Conservation (phyloP, 2,797 vertebrate genomes). For the Microctenopoma steveboyesi region DNA sequence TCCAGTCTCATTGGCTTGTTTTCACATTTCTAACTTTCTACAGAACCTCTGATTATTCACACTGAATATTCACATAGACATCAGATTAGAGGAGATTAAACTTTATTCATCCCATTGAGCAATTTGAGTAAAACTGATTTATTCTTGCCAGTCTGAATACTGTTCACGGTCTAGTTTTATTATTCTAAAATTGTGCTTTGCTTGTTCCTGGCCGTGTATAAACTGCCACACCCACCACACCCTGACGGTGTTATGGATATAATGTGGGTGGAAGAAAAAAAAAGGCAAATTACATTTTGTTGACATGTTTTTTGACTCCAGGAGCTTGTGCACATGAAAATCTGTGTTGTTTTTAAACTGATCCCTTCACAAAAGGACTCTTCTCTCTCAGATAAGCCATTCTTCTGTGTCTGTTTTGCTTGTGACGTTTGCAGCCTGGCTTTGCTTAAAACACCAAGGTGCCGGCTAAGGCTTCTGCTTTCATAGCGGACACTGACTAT, state of each 20-base stretch:
- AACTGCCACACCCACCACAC: conserved; percentile 1
- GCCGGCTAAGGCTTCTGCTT: conserved; percentile 54
- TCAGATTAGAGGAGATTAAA: conserved; percentile 24
- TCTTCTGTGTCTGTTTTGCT: conserved; percentile 8
- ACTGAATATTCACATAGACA: conserved; percentile 17
- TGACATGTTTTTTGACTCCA: conserved; percentile 6
- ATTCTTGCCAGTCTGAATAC: conserved; percentile 1
- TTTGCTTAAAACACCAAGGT: conserved; percentile 40
- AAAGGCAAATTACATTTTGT: neutral
- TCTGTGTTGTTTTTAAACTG: neutral
- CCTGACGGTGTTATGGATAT: conserved; percentile 12
- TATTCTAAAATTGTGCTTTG: conserved; percentile 33
- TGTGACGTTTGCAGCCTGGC: conserved; percentile 28
- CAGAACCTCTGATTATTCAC: conserved; percentile 19
- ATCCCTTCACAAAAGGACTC: neutral
- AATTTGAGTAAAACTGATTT: conserved; percentile 16
- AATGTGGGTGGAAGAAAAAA: neutral
- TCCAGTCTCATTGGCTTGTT: conserved; percentile 19
- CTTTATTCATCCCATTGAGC: conserved; percentile 18
- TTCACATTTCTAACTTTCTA: conserved; percentile 21
- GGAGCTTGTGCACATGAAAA: conserved; percentile 8
- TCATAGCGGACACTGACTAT: conserved; percentile 52
- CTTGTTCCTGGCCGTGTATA: conserved; percentile 21
- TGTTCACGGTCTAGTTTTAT: conserved; percentile 22
- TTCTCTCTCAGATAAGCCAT: neutral